A percentile compares a stretch with the other conserved stretches of the same genome.
phyloP scores from a whole-genome alignment of 2,888 invertebrate species.

The Coelopa pilipes region DNA sequence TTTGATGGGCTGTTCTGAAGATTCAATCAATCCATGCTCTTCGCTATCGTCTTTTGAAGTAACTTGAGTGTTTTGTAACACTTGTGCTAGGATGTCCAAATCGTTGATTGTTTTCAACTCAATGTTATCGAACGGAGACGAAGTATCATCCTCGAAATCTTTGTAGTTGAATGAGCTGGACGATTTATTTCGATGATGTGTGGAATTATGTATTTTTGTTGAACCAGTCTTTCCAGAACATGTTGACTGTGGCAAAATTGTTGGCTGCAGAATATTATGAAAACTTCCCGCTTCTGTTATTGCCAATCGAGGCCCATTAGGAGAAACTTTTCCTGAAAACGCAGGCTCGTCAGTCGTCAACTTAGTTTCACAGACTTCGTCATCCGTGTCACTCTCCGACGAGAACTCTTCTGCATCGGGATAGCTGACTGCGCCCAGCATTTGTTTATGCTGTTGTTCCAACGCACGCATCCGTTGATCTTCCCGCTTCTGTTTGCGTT shows the following conservation, averaged over 20 bases:
- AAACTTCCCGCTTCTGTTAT: constrained; percentile 50
- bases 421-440: constrained; percentile 72
- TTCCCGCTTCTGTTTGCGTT: constrained; percentile 72
- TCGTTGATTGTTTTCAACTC: constrained; percentile 93
- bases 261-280: constrained; percentile 65
- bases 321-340: constrained; percentile 35
- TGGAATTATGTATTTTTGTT: background rate
- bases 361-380: constrained; percentile 41
- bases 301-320: constrained; percentile 9
- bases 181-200: constrained; percentile 32
- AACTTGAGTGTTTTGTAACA: constrained; percentile 69
- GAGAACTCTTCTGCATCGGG: constrained; percentile 74
- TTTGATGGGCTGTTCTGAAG: background rate
- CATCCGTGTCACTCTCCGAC: constrained; percentile 66
- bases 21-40: background rate
- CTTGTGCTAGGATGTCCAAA: constrained; percentile 88
- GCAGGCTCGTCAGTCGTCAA: constrained; percentile 30
- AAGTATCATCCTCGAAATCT: constrained; percentile 92
- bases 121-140: constrained; percentile 93
- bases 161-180: constrained; percentile 68
- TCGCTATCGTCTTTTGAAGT: constrained; percentile 33
- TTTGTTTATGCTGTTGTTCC: constrained; percentile 70
- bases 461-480: constrained; percentile 70
- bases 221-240: too few species aligned
- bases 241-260: constrained; percentile 51